Evolutionary conservation across 2,888 invertebrate species (phyloP).

Genomic region (Lepidocyrtoides sp.): DNA sequence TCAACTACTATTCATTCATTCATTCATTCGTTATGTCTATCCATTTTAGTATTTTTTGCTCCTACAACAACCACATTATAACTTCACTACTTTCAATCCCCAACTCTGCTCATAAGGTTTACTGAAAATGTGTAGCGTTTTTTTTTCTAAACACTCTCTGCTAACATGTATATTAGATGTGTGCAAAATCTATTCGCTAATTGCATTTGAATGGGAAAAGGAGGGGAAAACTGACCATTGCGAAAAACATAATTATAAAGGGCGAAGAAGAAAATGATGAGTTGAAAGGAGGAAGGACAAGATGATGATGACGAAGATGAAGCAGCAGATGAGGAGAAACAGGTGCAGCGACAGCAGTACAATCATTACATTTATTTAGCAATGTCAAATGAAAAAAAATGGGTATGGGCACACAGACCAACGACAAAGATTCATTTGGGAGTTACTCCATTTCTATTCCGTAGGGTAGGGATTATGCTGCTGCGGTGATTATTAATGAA

Average conservation of each 20-base stretch:
- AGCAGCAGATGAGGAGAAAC: conserved; percentile 22
- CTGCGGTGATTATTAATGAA: not conserved
- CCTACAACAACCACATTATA: no score
- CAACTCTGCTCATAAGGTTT: not conserved
- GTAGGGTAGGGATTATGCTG: not conserved
- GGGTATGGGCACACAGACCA: not conserved
- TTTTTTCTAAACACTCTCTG: not conserved
- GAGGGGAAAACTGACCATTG: conserved; percentile 72
- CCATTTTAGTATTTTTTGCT: not conserved
- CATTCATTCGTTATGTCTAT: not conserved
- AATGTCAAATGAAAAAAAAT: not conserved
- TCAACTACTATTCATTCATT: not conserved
- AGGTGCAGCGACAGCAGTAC: conserved; percentile 39
- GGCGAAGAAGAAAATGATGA: conserved; percentile 29
- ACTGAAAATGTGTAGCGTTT: not conserved
- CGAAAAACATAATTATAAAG: conserved; percentile 38
- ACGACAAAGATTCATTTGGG: not conserved
- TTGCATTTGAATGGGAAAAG: conserved; percentile 65
- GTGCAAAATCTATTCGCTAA: conserved; percentile 51
- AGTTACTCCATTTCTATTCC: conserved; percentile 15
- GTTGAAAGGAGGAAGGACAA: conserved; percentile 42
- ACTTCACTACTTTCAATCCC: conserved; percentile 6
- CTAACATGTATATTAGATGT: not conserved
- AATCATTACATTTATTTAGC: not conserved
- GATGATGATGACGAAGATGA: conserved; percentile 13